Base-by-base conservation (phyloP, 1,140 invertebrate genomes). In the Drosophila repletoides region DNA sequence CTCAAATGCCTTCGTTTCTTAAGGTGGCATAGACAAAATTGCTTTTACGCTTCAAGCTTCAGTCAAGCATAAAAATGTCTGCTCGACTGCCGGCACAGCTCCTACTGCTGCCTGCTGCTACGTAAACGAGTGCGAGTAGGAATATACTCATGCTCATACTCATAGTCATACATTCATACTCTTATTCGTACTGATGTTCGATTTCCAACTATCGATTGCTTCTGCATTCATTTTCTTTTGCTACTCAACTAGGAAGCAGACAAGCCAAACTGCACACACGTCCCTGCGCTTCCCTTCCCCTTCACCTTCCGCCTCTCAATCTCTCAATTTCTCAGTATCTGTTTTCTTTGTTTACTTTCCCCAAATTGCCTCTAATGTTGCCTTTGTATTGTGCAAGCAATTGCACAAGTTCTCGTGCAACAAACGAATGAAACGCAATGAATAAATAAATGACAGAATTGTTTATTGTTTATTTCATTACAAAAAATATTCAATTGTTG, bases 61-160 rank as follows among this genome's bases (percentile, higher is more conserved):
- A 86, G 41, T 36, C 53, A 69, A 69, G 80, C 80, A 76, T 74
- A 80, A 86, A 84, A 86, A 87, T 86, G 68, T 86, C 76, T 80
- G 81, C 80, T 63, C 28, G 41, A 51, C 55, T 56, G 53, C 19
- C 26, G 26, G 21, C 29, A 21, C 22, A 10, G 6, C 3, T 17
- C 17, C 49, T n/a, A n/a, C n/a, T n/a, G 6, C 2, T 9, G 3
- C 15, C 22, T 9, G 5, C 7, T 3, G 17, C 3, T n/a, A n/a
- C n/a, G n/a, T n/a, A n/a, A n/a, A n/a, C n/a, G n/a, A n/a, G n/a
- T n/a, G n/a, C n/a, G n/a, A n/a, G n/a, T n/a, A n/a, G n/a, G n/a
- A n/a, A n/a, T n/a, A n/a, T n/a, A n/a, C 49, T 5, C n/a, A 6
- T 7, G 1, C 12, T 17, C 6, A 9, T 31, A 1, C 7, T 34